Evolutionary conservation across 1,140 invertebrate species (phyloP), one percentile per base, ranked within the genome.

Genomic region (Drosophila lacertosa): DNA sequence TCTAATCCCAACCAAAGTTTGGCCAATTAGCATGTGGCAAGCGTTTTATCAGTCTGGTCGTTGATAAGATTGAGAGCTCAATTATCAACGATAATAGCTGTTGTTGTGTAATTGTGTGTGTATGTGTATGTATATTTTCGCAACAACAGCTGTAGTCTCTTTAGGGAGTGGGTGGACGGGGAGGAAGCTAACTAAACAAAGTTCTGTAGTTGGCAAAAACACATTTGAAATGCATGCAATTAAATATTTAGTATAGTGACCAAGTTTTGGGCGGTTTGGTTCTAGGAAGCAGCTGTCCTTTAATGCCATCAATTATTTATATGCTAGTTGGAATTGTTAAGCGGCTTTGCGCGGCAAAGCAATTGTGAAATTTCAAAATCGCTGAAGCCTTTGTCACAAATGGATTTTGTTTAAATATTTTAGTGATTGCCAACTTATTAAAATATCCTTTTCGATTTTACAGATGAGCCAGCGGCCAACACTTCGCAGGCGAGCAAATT

Each of bases 381-480:
- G 26, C 6, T 26, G 0, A 26, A 26, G 4, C 26, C n/a, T n/a
- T n/a, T n/a, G n/a, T n/a, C n/a, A n/a, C n/a, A n/a, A n/a, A n/a
- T n/a, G n/a, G n/a, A n/a, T n/a, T n/a, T n/a, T n/a, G n/a, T n/a
- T n/a, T n/a, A n/a, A n/a, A n/a, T n/a, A n/a, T n/a, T n/a, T n/a
- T n/a, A n/a, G n/a, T n/a, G n/a, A n/a, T n/a, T n/a, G n/a, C n/a
- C n/a, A n/a, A n/a, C n/a, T n/a, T n/a, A n/a, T n/a, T n/a, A n/a
- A n/a, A n/a, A n/a, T n/a, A n/a, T n/a, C n/a, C n/a, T 42, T 47
- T 32, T 57, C 3, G 4, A 51, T 69, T 72, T 71, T 71, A 4
- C 35, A 91, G 89, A 91, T 90, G 89, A 90, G 72, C 45, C 77
- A 44, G 62, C 71, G 60, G 74, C 71, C 20, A 80, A 76, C 55